phyloP scores from a whole-genome alignment of 2,888 invertebrate species.

The Amphipyra tragopoginis region DNA sequence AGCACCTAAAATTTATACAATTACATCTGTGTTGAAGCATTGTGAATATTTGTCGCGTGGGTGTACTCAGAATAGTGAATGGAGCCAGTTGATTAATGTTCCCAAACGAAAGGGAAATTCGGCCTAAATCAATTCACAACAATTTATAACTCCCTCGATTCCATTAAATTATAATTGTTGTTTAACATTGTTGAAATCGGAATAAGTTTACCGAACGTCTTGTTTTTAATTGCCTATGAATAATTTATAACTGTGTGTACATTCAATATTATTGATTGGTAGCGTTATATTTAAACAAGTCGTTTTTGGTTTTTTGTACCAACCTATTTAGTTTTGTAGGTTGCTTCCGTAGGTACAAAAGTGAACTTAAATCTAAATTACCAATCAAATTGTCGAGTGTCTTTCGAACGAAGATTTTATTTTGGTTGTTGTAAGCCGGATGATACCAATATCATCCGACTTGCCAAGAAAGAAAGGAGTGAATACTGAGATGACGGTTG shows the following conservation, averaged over 20 bases:
- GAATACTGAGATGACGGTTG: too few relatives aligned
- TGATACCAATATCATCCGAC: too few relatives aligned
- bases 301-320: too few relatives aligned
- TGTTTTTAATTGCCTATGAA: constrained; percentile 51
- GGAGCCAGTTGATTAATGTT: constrained; percentile 67
- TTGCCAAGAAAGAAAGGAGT: too few relatives aligned
- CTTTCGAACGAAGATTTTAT: too few relatives aligned
- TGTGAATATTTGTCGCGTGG: constrained; percentile 58
- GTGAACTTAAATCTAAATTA: too few relatives aligned
- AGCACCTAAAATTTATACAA: constrained; percentile 12
- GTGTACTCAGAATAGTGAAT: constrained; percentile 59
- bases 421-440: too few relatives aligned
- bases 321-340: too few relatives aligned
- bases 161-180: constrained; percentile 63
- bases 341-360: too few relatives aligned
- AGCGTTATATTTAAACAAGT: background rate
- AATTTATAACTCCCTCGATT: constrained; percentile 68
- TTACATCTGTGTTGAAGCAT: constrained; percentile 45
- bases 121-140: constrained; percentile 68
- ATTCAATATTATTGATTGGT: constrained; percentile 1
- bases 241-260: background rate
- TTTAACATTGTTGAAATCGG: constrained; percentile 52
- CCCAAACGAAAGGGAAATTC: constrained; percentile 61
- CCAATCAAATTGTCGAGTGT: too few relatives aligned
- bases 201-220: constrained; percentile 53